Evolutionary conservation across 2,888 invertebrate genomes (phyloP), one percentile per base, ranked within the genome.

Genomic region (Aspidiotus destructor): DNA sequence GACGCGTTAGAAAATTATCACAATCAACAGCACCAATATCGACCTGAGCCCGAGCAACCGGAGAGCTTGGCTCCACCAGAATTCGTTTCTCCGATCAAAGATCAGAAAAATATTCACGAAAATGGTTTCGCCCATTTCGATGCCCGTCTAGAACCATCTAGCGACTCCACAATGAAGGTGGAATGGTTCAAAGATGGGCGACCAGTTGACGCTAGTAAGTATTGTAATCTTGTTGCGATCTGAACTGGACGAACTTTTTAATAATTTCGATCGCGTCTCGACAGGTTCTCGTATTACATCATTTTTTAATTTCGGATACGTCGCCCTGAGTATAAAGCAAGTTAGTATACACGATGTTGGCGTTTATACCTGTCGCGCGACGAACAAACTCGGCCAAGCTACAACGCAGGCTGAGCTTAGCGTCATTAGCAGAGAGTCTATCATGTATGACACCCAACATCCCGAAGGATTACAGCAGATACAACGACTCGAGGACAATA

Each of bases 91-190:
- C 91, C 90, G 57, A 89, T 93, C 72, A 89, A 89, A 78, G 90
- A 92, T 79, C 92, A 92, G 80, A 79, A 86, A 65, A 87, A 87
- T 76, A 84, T 92, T 75, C 86, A 88, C 75, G 95, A 96, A 81
- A 92, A 93, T 73, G 93, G 92, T 73, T 93, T 92, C 75, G 93
- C 94, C 73, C 95, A 96, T 77, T 94, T 96, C 76, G 96, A 96
- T 81, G 93, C 94, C 73, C 87, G 94, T 72, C 84, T 96, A 62
- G 94, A 95, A 78, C 96, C 96, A 69, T 83, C 93, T 72, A 93
- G 92, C 62, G 96, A 96, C 78, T 85, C 93, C 7, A 88, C 89
- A 62, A 82, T 96, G 75, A 86, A 83, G 77, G 92, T 95, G 54
- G 92, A 93, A 79, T 96, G 95, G 94, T 83, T 89, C 70, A 92